Base-by-base conservation (phyloP, 2,888 invertebrate species). In the Eubasilissa splendida region DNA sequence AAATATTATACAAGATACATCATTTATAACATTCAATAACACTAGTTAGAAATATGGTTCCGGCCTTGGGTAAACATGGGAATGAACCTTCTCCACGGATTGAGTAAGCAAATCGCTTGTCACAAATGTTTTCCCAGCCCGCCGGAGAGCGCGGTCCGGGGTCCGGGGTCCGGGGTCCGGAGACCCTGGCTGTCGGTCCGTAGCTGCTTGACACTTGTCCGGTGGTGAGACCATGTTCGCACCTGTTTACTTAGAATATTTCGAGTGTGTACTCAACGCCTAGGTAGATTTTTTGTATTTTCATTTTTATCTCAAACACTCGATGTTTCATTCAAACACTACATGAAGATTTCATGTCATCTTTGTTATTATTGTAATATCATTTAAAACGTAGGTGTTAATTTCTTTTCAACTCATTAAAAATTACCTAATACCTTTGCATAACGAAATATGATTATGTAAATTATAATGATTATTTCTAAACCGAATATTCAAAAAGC, bases 231-330 rank as follows among this genome's bases (percentile, higher is more conserved):
- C 74, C 59, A 33, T 71, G 33, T 78, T 65, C 66, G 56, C 73
- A 73, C 59, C 56, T 82, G 76, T 80, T 82, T 82, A 73, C 65
- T 80, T 66, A 80, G 77, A 78, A 71, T 60, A 65, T 60, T 71
- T 80, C 66, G 76, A 82, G 80, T 82, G 80, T 80, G 80, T 80
- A 58, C 68, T 76, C 58, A 80, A 82, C 78, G 80, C 76, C 66
- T 80, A 65, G 78, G 66, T 77, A 60, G 58, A 52, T n/a, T 59
- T 60, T 33, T 78, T 42, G 42, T 77, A 58, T 73, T 76, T 76
- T 70, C 33, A 56, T 84, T 79, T 12, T 80, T 77, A 76, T 86
- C 88, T 84, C 91, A 97, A 74, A 58, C 50, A 59, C 74, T 74
- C 11, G 59, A 74, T 74, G 74, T 74, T 74, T 59, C 74, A 58